Conservation (phyloP, 2,113 vertebrate species). For the Anoplopoma fimbria region DNA sequence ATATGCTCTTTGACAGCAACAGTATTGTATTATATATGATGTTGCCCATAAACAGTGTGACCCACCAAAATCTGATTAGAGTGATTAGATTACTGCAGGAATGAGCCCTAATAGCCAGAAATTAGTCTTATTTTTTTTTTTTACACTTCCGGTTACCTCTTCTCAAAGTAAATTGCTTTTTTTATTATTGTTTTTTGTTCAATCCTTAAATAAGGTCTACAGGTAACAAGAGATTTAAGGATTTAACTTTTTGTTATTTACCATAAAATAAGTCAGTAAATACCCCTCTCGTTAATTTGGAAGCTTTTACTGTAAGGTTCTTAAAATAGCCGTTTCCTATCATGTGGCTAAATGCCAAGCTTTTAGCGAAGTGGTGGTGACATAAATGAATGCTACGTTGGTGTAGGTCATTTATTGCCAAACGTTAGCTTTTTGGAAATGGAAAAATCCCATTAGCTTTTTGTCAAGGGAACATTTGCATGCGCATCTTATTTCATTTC, state of each 20-base stretch:
- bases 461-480: not conserved
- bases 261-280: not conserved
- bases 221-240: too few species aligned
- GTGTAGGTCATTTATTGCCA: not conserved
- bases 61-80: conserved; percentile 1
- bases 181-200: too few species aligned
- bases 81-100: not conserved
- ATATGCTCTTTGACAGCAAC: conserved; percentile 47
- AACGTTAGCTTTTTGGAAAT: not conserved
- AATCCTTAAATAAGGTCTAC: too few species aligned
- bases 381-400: not conserved
- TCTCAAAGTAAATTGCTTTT: too few species aligned
- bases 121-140: not conserved
- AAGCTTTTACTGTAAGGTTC: too few species aligned
- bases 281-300: too few species aligned
- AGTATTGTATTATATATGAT: not conserved
- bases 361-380: not conserved
- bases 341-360: not conserved
- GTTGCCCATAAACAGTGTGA: not conserved
- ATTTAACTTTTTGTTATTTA: not conserved
- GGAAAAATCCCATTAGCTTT: not conserved
- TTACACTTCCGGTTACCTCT: not conserved
- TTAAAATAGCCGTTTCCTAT: not conserved
- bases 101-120: not conserved
- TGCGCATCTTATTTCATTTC: conserved; percentile 9